phyloP scores from a whole-genome alignment of 2,113 vertebrate species.

The Cinclus mexicanus region DNA sequence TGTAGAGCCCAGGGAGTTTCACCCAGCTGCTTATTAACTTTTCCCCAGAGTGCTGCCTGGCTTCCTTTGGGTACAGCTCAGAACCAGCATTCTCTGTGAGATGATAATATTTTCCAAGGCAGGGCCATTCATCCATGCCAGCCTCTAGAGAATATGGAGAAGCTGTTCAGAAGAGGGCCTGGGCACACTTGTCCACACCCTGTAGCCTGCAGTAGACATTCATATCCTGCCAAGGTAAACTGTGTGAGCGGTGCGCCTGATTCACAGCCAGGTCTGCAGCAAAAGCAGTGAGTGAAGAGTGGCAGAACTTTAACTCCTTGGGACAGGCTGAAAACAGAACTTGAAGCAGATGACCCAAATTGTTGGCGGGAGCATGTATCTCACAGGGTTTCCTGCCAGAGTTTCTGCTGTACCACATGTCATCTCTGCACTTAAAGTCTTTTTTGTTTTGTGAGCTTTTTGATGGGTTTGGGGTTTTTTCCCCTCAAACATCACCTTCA shows the following conservation, averaged over 20 bases:
- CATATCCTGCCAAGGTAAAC: constrained; percentile 48
- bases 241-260: neutral
- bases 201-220: neutral
- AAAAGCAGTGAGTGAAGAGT: neutral
- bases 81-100: neutral
- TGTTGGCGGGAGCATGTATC: neutral
- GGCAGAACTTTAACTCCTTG: neutral
- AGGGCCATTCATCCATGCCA: neutral
- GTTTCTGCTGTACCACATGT: neutral
- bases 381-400: neutral
- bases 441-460: neutral
- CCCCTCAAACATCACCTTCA: neutral
- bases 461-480: too few relatives aligned
- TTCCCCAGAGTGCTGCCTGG: neutral
- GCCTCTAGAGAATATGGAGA: neutral
- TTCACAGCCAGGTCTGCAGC: neutral
- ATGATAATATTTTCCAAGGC: constrained; percentile 35
- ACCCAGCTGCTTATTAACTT: neutral
- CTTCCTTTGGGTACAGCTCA: neutral
- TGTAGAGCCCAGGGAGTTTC: neutral
- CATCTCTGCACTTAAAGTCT: neutral
- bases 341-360: rapidly evolving
- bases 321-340: neutral
- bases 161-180: neutral
- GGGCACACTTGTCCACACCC: constrained; percentile 10